Evolutionary conservation across 2,113 vertebrate genomes (phyloP).

Genomic region (Erythrolamprus reginae): DNA sequence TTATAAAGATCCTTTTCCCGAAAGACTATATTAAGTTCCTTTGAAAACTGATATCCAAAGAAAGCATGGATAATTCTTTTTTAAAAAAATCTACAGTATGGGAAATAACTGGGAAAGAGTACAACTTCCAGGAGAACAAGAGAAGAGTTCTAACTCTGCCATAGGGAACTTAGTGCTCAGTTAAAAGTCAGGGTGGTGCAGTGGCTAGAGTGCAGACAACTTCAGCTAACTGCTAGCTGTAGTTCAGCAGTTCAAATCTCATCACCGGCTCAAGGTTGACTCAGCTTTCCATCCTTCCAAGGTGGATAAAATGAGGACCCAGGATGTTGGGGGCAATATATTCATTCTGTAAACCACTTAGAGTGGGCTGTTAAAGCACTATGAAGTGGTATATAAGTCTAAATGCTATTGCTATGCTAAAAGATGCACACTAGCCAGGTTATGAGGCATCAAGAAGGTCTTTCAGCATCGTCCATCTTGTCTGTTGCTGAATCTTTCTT

Average conservation of each 20-base stretch:
- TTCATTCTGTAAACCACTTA: too few relatives aligned
- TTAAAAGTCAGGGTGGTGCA: too few relatives aligned
- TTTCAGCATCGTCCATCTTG: background rate
- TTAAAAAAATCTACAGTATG: background rate
- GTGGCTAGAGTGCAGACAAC: too few relatives aligned
- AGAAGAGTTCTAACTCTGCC: background rate
- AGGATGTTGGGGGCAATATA: too few relatives aligned
- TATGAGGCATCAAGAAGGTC: background rate
- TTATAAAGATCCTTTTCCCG: background rate
- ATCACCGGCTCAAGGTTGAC: too few relatives aligned
- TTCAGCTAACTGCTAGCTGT: too few relatives aligned
- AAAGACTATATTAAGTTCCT: background rate
- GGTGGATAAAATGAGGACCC: too few relatives aligned
- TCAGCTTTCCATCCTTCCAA: too few relatives aligned
- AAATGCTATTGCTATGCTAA: too few relatives aligned
- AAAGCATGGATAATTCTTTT: background rate
- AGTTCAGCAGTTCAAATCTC: too few relatives aligned
- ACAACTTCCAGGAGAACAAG: background rate
- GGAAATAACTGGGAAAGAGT: background rate
- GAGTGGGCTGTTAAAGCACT: too few relatives aligned
- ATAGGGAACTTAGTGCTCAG: background rate
- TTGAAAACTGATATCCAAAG: slow-evolving; percentile 1
- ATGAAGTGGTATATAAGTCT: too few relatives aligned
- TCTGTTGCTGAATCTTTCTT: background rate
- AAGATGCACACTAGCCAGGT: background rate